Conservation (phyloP, 2,888 invertebrate species). For the Stramonita haemastoma region DNA sequence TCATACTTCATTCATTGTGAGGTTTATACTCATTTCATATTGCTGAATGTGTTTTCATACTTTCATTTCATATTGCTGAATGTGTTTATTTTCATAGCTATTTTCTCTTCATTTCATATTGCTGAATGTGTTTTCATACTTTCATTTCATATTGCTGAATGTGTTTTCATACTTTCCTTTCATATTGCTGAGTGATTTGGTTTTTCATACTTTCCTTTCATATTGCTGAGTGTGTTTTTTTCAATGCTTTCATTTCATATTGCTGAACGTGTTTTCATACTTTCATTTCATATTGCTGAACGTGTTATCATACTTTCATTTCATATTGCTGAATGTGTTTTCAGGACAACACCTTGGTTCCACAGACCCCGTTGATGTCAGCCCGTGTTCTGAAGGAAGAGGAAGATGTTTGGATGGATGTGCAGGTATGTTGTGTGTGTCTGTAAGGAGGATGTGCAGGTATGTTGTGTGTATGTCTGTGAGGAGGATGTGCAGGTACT, state of each 20-base stretch:
- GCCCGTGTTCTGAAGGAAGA: conserved; percentile 92
- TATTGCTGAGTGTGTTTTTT: conserved; percentile 40
- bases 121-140: conserved; percentile 68
- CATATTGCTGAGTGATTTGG: neutral
- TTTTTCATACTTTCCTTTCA: too few relatives aligned
- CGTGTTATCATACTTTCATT: conserved; percentile 63
- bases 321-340: conserved; percentile 40
- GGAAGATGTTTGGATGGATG: conserved; percentile 96
- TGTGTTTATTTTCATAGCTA: too few relatives aligned
- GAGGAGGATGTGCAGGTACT: neutral
- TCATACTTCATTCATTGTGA: too few relatives aligned
- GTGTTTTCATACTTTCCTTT: conserved; percentile 69
- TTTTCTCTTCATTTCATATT: neutral
- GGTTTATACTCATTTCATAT: neutral
- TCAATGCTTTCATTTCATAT: neutral
- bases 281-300: neutral
- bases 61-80: neutral
- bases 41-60: conserved; percentile 66
- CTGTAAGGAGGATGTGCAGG: neutral
- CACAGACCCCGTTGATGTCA: conserved; percentile 96
- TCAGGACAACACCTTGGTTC: conserved; percentile 89
- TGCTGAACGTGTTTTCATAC: conserved; percentile 66
- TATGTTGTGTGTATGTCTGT: conserved; percentile 4
- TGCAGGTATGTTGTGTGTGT: conserved; percentile 81
- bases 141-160: neutral